phyloP scores from a whole-genome alignment of 2,113 vertebrate species.

The Hucho hucho region DNA sequence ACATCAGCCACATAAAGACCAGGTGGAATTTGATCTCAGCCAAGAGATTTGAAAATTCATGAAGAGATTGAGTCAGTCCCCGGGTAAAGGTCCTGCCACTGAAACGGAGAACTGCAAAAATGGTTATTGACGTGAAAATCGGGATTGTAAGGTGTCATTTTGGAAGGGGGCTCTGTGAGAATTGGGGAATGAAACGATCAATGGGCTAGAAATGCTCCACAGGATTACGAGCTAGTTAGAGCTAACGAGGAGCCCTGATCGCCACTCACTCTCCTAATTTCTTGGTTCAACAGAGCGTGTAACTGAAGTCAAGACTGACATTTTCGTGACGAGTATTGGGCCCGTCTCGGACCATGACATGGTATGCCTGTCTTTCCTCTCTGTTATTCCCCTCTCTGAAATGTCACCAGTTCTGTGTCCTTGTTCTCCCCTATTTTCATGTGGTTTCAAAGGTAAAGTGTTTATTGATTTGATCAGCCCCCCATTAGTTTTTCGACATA shows the following conservation, averaged over 20 bases:
- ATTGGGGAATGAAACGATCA: conserved; percentile 72
- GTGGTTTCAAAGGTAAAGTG: conserved; percentile 23
- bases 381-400: conserved; percentile 40
- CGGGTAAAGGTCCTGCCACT: conserved; percentile 22
- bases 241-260: conserved; percentile 76
- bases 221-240: conserved; percentile 73
- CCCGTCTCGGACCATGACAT: conserved; percentile 99
- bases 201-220: conserved; percentile 65
- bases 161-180: conserved; percentile 17
- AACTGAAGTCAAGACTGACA: conserved; percentile 99
- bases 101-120: conserved; percentile 45
- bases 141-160: conserved; percentile 17
- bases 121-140: conserved; percentile 32
- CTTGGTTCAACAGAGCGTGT: conserved; percentile 97
- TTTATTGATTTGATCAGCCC: conserved; percentile 44
- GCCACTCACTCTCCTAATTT: conserved; percentile 87
- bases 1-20: neutral
- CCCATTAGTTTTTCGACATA: conserved; percentile 37
- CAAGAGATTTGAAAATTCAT: conserved; percentile 30
- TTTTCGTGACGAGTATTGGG: conserved; percentile 98
- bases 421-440: conserved; percentile 1
- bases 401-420: conserved; percentile 50
- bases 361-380: conserved; percentile 78
- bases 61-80: conserved; percentile 30
- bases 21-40: conserved; percentile 7